These are phyloP conservation scores for Gryllus bimaculatus DNA, from an alignment of 1,140 invertebrate genomes.

Conservation along the genomic window DNA sequence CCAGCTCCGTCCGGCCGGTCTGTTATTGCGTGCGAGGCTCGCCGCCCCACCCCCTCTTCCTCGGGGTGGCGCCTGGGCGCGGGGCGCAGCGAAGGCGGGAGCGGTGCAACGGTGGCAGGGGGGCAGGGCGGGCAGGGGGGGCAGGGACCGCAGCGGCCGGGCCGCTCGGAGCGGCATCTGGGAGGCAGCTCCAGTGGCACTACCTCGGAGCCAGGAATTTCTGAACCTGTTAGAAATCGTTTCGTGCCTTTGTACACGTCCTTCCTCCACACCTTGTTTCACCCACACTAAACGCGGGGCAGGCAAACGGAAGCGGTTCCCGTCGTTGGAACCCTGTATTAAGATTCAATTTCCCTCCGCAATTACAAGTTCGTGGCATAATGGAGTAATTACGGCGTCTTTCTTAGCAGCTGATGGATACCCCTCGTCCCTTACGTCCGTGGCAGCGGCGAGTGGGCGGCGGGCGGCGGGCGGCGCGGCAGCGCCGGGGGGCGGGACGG, in stretches of 20 bases:
- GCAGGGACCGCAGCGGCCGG: background rate
- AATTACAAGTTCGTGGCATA: slow-evolving; percentile 19
- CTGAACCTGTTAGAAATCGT: slow-evolving; percentile 17
- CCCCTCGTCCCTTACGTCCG: background rate
- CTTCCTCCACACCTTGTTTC: background rate
- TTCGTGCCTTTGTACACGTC: slow-evolving; percentile 12
- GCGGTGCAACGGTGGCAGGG: background rate
- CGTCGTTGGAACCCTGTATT: slow-evolving; percentile 15
- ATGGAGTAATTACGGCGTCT: slow-evolving; percentile 17
- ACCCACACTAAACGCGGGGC: slow-evolving; percentile 8
- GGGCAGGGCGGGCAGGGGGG: background rate
- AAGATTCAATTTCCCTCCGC: slow-evolving; percentile 19
- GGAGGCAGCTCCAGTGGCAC: background rate
- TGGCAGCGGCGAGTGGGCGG: too few relatives aligned
- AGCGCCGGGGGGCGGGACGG: too few relatives aligned
- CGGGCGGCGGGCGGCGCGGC: too few relatives aligned
- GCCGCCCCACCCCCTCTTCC: too few relatives aligned
- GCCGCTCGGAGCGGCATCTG: background rate
- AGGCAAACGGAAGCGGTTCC: slow-evolving; percentile 16
- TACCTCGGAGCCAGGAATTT: background rate
- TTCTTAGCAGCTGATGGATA: slow-evolving; percentile 13
- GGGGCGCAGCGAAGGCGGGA: too few relatives aligned
- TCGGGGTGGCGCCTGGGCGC: too few relatives aligned
- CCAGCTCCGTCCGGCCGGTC: too few relatives aligned
- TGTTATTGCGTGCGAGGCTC: too few relatives aligned